phyloP scores from a whole-genome alignment of 1,140 invertebrate genomes.

The Bombus superbus region DNA sequence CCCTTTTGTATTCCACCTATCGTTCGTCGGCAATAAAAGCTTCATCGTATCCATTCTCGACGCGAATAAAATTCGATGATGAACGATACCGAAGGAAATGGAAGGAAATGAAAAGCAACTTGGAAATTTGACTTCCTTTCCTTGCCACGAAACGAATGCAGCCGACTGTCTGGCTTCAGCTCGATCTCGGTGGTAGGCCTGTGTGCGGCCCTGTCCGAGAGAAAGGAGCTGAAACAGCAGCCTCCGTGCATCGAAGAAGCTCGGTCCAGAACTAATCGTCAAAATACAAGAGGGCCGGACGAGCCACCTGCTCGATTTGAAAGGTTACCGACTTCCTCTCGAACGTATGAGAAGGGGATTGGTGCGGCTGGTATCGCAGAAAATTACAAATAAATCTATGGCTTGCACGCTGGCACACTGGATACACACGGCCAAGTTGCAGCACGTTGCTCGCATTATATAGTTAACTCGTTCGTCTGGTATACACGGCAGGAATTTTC shows the following conservation, averaged over 20 bases:
- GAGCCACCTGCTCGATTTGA: conserved; percentile 75
- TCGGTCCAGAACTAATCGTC: conserved; percentile 74
- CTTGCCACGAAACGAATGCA: not conserved
- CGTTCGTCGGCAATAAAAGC: conserved; percentile 22
- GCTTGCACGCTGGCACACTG: conserved; percentile 23
- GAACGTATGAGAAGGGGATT: conserved; percentile 46
- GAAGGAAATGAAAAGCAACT: not conserved
- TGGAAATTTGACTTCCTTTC: not conserved
- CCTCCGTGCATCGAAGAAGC: conserved; percentile 63
- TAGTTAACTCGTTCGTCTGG: conserved; percentile 40
- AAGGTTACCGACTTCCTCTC: conserved; percentile 60
- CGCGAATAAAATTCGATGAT: conserved; percentile 45
- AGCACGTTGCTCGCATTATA: conserved; percentile 45
- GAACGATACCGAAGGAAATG: conserved; percentile 8
- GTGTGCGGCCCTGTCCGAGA: conserved; percentile 53
- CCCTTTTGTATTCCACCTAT: conserved; percentile 31
- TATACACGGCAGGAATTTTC: conserved; percentile 37
- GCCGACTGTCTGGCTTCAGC: no score
- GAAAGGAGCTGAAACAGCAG: conserved; percentile 55
- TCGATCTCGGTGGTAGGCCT: not conserved
- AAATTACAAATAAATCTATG: conserved; percentile 59
- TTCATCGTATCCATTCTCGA: not conserved
- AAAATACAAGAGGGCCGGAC: conserved; percentile 66
- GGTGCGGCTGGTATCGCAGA: conserved; percentile 43
- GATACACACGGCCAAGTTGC: not conserved